Evolutionary conservation across 2,113 vertebrate species (phyloP).

Genomic region (Stomatorhinus ivindoensis): DNA sequence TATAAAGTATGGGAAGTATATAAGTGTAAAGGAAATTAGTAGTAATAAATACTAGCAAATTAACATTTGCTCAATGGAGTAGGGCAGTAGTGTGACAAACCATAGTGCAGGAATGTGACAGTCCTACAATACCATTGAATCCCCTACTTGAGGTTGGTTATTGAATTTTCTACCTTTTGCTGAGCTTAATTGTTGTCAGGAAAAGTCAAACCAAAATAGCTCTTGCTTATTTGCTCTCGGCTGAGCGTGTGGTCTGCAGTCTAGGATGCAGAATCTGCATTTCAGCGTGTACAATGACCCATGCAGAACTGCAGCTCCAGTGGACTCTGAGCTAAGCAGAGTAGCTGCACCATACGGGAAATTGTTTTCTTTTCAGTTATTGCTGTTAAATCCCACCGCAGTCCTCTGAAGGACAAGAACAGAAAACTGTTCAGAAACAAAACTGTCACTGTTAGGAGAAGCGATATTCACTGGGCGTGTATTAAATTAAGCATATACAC

Average conservation of each 20-base stretch:
- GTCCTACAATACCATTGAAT: neutral
- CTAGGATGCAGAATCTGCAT: neutral
- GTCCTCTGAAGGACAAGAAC: neutral
- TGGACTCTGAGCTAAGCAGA: neutral
- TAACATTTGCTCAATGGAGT: neutral
- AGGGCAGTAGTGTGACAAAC: neutral
- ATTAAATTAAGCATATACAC: neutral
- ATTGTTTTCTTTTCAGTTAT: neutral
- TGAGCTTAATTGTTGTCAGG: neutral
- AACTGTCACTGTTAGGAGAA: neutral
- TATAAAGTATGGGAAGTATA: neutral
- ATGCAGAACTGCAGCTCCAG: neutral
- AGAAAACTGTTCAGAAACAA: neutral
- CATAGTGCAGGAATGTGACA: neutral
- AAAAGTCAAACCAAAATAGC: neutral
- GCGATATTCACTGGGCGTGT: neutral
- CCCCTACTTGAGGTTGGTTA: neutral
- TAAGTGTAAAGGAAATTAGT: neutral
- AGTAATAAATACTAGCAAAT: neutral
- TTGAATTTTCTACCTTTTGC: neutral
- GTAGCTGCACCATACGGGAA: neutral
- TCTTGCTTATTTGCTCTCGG: neutral
- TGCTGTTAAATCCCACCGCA: neutral
- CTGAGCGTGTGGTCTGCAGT: neutral
- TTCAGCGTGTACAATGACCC: neutral